Percentiles rank a stretch among this genome's conserved stretches.
Evolutionary conservation across 2,113 vertebrate genomes (phyloP).

Genomic region (Electrona antarctica): DNA sequence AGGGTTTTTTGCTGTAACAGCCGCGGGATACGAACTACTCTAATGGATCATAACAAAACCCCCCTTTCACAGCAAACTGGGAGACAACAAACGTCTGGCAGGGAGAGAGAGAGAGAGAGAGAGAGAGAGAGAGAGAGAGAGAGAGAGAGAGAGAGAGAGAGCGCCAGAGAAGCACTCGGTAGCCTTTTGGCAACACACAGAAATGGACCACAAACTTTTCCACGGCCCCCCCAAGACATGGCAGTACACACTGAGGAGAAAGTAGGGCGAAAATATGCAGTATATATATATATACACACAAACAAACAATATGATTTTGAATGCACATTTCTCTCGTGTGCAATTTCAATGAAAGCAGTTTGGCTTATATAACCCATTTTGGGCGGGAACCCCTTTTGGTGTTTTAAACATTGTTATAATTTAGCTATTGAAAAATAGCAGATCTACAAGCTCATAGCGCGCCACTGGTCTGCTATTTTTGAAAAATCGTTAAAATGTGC

Average conservation of each 20-base stretch:
- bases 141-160: background rate
- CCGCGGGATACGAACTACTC: conserved; percentile 58
- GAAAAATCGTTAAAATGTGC: too few relatives aligned
- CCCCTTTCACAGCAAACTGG: conserved; percentile 39
- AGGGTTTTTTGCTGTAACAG: conserved; percentile 62
- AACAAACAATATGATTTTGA: conserved; percentile 46
- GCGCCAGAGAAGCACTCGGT: conserved; percentile 46
- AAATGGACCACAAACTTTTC: conserved; percentile 43
- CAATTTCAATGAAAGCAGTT: conserved; percentile 14
- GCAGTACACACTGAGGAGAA: too few relatives aligned
- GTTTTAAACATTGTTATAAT: too few relatives aligned
- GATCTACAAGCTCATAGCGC: too few relatives aligned
- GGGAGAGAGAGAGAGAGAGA: background rate
- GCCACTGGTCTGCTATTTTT: too few relatives aligned
- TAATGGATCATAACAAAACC: conserved; percentile 68
- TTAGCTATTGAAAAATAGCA: too few relatives aligned
- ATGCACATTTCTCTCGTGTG: conserved; percentile 19
- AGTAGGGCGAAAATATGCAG: too few relatives aligned
- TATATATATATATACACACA: conserved; percentile 25
- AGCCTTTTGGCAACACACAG: conserved; percentile 41
- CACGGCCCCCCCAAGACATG: conserved; percentile 26
- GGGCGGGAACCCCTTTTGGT: too few relatives aligned
- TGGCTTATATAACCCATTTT: conserved; percentile 1
- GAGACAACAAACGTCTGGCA: conserved; percentile 46
- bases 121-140: too few relatives aligned